phyloP scores from a whole-genome alignment of 1,140 invertebrate genomes.

The Eulimnadia texana region DNA sequence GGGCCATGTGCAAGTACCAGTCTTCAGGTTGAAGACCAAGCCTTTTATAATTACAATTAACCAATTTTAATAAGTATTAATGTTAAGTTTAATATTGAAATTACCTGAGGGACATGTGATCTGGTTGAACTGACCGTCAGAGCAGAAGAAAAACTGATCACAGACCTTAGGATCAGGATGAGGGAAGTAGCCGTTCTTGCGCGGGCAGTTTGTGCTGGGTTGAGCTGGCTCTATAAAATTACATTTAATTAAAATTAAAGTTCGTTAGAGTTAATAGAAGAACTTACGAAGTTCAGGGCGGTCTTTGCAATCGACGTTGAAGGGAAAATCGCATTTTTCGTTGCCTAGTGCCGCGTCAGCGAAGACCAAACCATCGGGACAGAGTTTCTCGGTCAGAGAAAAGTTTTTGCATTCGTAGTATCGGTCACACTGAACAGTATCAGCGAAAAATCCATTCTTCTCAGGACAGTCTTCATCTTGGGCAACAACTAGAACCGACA shows the following conservation, averaged over 20 bases:
- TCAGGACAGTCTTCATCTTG: slow-evolving; percentile 40
- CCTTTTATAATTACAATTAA: too few relatives aligned
- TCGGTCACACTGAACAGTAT: slow-evolving; percentile 55
- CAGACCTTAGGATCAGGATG: slow-evolving; percentile 61
- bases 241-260: not conserved
- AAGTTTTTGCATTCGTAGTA: slow-evolving; percentile 74
- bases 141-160: slow-evolving; percentile 68
- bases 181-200: slow-evolving; percentile 63
- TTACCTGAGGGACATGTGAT: slow-evolving; percentile 62
- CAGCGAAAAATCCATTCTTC: slow-evolving; percentile 49
- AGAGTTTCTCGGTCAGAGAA: slow-evolving; percentile 52
- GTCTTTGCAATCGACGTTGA: slow-evolving; percentile 57
- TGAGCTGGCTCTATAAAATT: slow-evolving; percentile 49
- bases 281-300: slow-evolving; percentile 53
- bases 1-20: slow-evolving; percentile 63
- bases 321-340: slow-evolving; percentile 70
- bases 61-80: too few relatives aligned
- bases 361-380: slow-evolving; percentile 69
- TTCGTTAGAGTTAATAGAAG: not conserved
- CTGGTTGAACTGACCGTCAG: slow-evolving; percentile 51
- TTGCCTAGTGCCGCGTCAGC: slow-evolving; percentile 54
- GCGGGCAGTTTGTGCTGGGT: slow-evolving; percentile 58
- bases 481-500: not conserved
- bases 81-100: too few relatives aligned
- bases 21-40: slow-evolving; percentile 65